Evolutionary conservation across 2,888 invertebrate species (phyloP).

Genomic region (Melanotus villosus): DNA sequence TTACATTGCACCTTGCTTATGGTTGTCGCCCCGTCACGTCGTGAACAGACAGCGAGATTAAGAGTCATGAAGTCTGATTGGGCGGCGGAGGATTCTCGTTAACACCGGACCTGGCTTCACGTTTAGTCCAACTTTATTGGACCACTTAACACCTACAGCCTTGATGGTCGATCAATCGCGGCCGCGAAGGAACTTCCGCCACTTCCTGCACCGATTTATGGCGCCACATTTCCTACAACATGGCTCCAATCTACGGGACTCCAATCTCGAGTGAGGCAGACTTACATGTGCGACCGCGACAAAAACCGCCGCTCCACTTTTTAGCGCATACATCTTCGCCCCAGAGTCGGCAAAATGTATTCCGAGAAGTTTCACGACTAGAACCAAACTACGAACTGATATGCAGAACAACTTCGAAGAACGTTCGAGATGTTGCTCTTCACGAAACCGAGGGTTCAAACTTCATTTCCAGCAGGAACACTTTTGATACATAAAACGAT

Average conservation of each 20-base stretch:
- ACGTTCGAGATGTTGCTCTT: neutral
- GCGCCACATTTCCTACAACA: conserved; percentile 49
- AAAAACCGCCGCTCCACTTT: conserved; percentile 42
- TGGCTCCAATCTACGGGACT: conserved; percentile 43
- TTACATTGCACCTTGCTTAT: conserved; percentile 60
- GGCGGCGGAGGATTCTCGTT: conserved; percentile 50
- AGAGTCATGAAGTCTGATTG: conserved; percentile 50
- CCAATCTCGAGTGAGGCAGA: conserved; percentile 43
- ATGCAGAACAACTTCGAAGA: conserved; percentile 30
- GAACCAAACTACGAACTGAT: conserved; percentile 37
- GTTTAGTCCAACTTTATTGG: conserved; percentile 50
- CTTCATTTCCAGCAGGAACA: neutral
- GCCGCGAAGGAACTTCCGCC: conserved; percentile 47
- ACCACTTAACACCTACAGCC: conserved; percentile 53
- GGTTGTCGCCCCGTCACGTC: conserved; percentile 57
- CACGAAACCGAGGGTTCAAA: conserved; percentile 1
- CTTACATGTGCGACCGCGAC: conserved; percentile 45
- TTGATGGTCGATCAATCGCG: conserved; percentile 55
- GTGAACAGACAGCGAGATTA: conserved; percentile 45
- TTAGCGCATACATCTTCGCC: conserved; percentile 35
- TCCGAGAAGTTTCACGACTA: conserved; percentile 27
- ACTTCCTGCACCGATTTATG: conserved; percentile 51
- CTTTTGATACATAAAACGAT: too few relatives aligned
- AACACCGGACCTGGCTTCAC: conserved; percentile 43
- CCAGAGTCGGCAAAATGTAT: conserved; percentile 19